These are phyloP conservation scores for Xanthorhoe designata DNA, from an alignment of 2,888 invertebrate genomes.

Conservation along the genomic window DNA sequence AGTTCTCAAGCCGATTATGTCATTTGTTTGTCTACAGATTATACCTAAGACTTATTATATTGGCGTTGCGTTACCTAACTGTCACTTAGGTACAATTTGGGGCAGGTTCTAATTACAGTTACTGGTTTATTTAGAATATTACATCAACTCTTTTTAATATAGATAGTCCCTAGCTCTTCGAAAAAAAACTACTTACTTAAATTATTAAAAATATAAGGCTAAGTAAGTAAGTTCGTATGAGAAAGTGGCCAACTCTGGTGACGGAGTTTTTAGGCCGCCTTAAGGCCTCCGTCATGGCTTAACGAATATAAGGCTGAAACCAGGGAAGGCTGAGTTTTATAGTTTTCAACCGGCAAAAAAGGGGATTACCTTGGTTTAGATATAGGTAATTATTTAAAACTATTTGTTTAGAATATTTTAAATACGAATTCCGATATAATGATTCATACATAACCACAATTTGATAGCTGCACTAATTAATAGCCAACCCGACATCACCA, in stretches of 20 bases:
- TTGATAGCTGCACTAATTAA: background rate
- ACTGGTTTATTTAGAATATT: background rate
- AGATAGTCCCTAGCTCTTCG: no score
- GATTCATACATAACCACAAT: background rate
- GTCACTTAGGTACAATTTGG: background rate
- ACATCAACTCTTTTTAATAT: background rate
- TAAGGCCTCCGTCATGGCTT: no score
- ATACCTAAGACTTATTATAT: constrained; percentile 21
- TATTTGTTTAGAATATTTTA: no score
- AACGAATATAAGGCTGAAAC: background rate
- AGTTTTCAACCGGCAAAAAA: background rate
- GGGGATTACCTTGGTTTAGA: background rate
- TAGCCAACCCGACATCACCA: constrained; percentile 6
- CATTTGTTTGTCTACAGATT: constrained; percentile 42
- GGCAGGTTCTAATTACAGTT: background rate
- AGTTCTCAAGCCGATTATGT: constrained; percentile 65
- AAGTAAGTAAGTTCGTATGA: no score
- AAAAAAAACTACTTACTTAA: no score
- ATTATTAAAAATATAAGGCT: no score
- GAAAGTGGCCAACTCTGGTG: no score
- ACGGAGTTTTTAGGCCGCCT: no score
- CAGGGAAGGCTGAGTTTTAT: background rate
- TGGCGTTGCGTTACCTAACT: constrained; percentile 14
- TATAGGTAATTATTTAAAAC: background rate
- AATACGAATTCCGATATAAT: background rate